These are phyloP conservation scores for Agapostemon virescens DNA, from an alignment of 2,888 invertebrate species.

Conservation along the genomic window DNA sequence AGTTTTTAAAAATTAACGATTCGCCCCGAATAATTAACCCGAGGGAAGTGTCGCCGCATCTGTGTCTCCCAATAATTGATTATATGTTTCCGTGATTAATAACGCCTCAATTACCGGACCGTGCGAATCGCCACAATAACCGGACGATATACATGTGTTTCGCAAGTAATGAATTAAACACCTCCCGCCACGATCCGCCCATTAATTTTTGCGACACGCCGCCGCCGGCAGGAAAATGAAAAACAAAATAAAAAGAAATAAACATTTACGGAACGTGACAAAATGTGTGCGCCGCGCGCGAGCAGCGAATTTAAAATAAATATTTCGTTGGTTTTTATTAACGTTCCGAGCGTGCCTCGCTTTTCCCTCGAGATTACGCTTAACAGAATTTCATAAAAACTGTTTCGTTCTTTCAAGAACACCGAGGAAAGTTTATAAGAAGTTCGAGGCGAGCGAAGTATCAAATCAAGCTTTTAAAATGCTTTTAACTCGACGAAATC, in stretches of 20 bases:
- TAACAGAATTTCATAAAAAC: background rate
- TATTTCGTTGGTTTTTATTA: background rate
- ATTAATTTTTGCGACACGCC: slow-evolving; percentile 6
- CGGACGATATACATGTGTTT: background rate
- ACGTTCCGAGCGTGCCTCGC: background rate
- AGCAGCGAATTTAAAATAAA: slow-evolving; percentile 4
- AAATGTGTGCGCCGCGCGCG: background rate
- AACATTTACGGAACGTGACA: slow-evolving; percentile 5
- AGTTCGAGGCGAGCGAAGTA: background rate
- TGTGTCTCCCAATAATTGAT: slow-evolving; percentile 14
- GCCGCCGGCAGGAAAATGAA: background rate
- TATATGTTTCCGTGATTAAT: slow-evolving; percentile 27
- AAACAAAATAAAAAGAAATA: no score
- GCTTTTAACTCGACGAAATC: background rate
- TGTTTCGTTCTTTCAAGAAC: background rate
- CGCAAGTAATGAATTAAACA: slow-evolving; percentile 7
- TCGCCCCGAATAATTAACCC: background rate
- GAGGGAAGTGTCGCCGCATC: background rate
- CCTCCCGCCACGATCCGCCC: background rate
- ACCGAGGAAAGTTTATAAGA: background rate
- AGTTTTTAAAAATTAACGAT: background rate
- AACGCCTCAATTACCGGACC: slow-evolving; percentile 3
- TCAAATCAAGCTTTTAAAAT: slow-evolving; percentile 1
- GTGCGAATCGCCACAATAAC: slow-evolving; percentile 18
- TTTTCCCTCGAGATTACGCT: background rate